Evolutionary conservation across 2,888 invertebrate genomes (phyloP).

Genomic region (Harmothoe impar): DNA sequence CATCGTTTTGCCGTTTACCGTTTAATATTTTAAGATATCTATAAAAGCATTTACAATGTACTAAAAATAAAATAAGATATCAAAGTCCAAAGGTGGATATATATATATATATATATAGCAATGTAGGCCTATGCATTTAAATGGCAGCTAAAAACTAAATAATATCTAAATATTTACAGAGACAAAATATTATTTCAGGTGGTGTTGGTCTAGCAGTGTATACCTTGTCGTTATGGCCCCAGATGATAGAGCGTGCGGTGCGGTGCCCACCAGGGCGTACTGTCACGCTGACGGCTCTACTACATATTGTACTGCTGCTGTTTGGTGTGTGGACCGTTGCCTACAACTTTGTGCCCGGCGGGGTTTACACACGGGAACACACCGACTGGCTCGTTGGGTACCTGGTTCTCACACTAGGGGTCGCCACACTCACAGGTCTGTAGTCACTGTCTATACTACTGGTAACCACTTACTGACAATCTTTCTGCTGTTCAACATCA

Average conservation of each 20-base stretch:
- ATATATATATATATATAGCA: too few species aligned
- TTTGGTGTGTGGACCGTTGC: constrained; percentile 84
- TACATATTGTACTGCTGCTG: constrained; percentile 79
- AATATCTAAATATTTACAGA: too few species aligned
- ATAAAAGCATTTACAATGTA: too few species aligned
- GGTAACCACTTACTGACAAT: neutral
- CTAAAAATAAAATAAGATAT: too few species aligned
- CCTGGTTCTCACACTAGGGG: constrained; percentile 75
- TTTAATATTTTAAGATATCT: too few species aligned
- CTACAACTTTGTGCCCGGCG: constrained; percentile 84
- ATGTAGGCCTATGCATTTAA: too few species aligned
- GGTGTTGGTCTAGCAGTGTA: constrained; percentile 80
- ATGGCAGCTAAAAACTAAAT: too few species aligned
- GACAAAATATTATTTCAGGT: too few species aligned
- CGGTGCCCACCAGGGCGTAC: constrained; percentile 76
- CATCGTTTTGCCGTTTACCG: too few species aligned
- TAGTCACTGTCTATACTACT: too few species aligned
- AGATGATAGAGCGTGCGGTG: constrained; percentile 76
- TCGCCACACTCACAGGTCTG: constrained; percentile 76
- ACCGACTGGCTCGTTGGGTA: constrained; percentile 80
- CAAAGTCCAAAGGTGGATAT: too few species aligned
- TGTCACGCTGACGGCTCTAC: constrained; percentile 75
- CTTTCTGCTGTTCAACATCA: too few species aligned
- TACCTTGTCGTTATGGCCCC: constrained; percentile 81
- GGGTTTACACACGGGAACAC: constrained; percentile 82